These are phyloP conservation scores for Calliopsis andreniformis DNA, from an alignment of 1,140 invertebrate species.

Conservation along the genomic window DNA sequence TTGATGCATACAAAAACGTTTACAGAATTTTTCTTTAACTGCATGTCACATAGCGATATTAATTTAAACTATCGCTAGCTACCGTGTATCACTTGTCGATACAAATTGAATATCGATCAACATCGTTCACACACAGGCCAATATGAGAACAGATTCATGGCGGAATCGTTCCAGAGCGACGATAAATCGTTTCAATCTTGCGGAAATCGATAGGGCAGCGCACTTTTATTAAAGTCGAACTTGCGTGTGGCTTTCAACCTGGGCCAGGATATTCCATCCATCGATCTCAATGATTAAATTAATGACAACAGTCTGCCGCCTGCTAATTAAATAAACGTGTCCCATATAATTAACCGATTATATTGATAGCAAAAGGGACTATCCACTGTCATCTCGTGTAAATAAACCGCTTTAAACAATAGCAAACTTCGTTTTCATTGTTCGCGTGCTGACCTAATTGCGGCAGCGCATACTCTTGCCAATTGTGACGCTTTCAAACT, in stretches of 20 bases:
- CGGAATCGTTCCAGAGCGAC: conserved; percentile 39
- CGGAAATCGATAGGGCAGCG: conserved; percentile 42
- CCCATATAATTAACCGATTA: conserved; percentile 61
- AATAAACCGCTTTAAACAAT: conserved; percentile 45
- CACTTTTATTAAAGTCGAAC: conserved; percentile 62
- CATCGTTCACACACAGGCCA: conserved; percentile 15
- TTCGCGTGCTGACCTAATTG: conserved; percentile 28
- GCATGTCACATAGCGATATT: neutral
- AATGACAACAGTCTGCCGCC: conserved; percentile 12
- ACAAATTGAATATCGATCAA: conserved; percentile 50
- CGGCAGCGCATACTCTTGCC: conserved; percentile 23
- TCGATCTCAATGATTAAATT: conserved; percentile 46
- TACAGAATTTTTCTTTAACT: too few relatives aligned
- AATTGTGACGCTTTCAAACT: conserved; percentile 3
- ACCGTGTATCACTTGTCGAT: conserved; percentile 3
- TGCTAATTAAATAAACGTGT: conserved; percentile 56
- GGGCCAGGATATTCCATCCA: conserved; percentile 4
- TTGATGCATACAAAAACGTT: too few relatives aligned
- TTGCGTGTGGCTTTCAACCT: conserved; percentile 29
- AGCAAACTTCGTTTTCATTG: conserved; percentile 44
- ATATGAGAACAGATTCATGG: conserved; percentile 29
- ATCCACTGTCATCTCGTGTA: neutral
- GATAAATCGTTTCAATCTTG: conserved; percentile 62
- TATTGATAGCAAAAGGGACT: conserved; percentile 19
- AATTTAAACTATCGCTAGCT: neutral